These are phyloP conservation scores for Phalacrocorax aristotelis DNA, from an alignment of 2,113 vertebrate species.

Conservation along the genomic window DNA sequence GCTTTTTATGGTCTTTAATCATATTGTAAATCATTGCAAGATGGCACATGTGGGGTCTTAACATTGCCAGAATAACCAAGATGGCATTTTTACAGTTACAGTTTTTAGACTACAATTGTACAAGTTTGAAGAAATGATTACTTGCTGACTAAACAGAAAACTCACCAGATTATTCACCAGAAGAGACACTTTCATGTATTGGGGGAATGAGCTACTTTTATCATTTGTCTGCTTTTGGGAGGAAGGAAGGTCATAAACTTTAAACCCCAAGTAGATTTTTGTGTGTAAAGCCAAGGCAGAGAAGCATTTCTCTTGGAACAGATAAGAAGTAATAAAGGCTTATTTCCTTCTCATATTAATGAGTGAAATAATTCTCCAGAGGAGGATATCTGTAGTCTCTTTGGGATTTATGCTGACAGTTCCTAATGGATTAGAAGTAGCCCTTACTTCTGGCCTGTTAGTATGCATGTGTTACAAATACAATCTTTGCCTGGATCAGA, in stretches of 20 bases:
- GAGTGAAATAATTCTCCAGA: neutral
- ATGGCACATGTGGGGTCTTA: neutral
- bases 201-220: neutral
- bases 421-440: neutral
- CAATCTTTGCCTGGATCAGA: neutral
- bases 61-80: neutral
- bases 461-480: neutral
- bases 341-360: neutral
- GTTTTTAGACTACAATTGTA: neutral
- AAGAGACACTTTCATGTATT: neutral
- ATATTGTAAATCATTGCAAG: neutral
- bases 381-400: neutral
- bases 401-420: neutral
- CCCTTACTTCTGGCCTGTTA: neutral
- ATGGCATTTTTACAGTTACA: neutral
- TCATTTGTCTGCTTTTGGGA: neutral
- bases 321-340: neutral
- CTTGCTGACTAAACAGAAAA: neutral
- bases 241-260: neutral
- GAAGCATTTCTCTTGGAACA: neutral
- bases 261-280: neutral
- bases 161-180: neutral
- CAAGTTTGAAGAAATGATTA: neutral
- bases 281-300: neutral
- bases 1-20: neutral